Conservation (phyloP, 37 sponge, comb jelly and placozoan species). For the Ianthella basta region DNA sequence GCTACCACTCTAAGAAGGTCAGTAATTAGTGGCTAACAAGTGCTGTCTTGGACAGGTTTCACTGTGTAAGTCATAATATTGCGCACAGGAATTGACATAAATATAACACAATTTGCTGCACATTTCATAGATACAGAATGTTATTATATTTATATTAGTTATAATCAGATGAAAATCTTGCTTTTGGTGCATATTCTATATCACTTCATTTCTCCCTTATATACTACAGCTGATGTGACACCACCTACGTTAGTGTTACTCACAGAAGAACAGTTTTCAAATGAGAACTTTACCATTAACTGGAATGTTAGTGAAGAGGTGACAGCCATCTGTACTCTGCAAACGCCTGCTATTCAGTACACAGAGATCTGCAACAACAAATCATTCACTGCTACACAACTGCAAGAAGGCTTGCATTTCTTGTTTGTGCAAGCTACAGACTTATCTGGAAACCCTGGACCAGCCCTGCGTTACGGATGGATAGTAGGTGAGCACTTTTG, state of each 20-base stretch:
- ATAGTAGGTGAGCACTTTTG: constrained; percentile 3
- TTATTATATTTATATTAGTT: too few relatives aligned
- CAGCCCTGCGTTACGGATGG: constrained; percentile 14
- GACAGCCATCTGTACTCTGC: constrained; percentile 6
- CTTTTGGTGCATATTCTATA: too few relatives aligned
- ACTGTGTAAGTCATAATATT: too few relatives aligned
- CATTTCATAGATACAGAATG: too few relatives aligned
- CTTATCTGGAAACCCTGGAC: not conserved
- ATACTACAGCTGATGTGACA: not conserved
- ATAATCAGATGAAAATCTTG: too few relatives aligned
- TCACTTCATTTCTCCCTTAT: too few relatives aligned
- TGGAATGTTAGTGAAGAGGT: not conserved
- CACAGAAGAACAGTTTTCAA: not conserved
- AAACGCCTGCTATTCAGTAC: not conserved
- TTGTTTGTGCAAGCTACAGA: constrained; percentile 11
- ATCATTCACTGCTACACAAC: not conserved
- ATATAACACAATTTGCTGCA: too few relatives aligned
- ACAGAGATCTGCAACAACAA: not conserved
- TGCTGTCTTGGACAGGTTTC: too few relatives aligned
- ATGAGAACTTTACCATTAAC: not conserved
- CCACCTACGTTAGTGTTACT: constrained; percentile 7
- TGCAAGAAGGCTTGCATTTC: constrained; percentile 6
- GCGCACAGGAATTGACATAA: too few relatives aligned
- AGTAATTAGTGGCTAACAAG: too few relatives aligned
- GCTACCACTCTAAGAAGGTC: too few relatives aligned